Conservation (phyloP, 1,140 invertebrate species). For the Amyelois transitella region DNA sequence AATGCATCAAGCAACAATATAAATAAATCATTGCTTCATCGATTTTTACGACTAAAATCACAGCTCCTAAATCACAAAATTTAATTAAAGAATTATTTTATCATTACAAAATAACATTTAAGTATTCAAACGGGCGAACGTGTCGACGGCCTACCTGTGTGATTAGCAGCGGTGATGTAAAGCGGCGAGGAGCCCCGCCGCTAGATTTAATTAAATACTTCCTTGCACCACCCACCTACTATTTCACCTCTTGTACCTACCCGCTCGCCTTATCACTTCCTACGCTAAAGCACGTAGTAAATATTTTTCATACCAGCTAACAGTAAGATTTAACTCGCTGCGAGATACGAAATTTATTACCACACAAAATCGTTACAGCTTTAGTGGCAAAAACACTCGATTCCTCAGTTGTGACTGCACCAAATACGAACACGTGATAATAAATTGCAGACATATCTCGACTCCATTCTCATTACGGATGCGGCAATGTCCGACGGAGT, state of each 20-base stretch:
- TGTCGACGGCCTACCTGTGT: conserved; percentile 56
- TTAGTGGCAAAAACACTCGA: conserved; percentile 37
- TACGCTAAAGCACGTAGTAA: conserved; percentile 14
- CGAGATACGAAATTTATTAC: background rate
- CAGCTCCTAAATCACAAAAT: no score
- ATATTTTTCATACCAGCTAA: conserved; percentile 15
- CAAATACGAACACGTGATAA: conserved; percentile 53
- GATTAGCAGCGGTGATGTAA: conserved; percentile 58
- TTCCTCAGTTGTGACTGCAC: conserved; percentile 26
- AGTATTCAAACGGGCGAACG: conserved; percentile 49
- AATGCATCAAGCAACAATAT: no score
- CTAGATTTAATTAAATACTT: conserved; percentile 71
- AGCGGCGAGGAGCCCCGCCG: conserved; percentile 33
- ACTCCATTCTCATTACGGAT: conserved; percentile 70
- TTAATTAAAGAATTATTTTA: no score
- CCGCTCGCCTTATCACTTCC: conserved; percentile 27
- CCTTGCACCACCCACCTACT: conserved; percentile 51
- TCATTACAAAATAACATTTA: conserved; percentile 42
- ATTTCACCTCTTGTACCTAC: conserved; percentile 39
- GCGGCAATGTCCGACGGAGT: conserved; percentile 69
- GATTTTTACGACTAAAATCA: no score
- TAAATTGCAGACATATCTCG: conserved; percentile 68
- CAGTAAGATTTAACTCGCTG: conserved; percentile 6
- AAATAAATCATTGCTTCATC: no score
- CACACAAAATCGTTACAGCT: conserved; percentile 7